Percentiles rank a stretch among this genome's conserved stretches.
Evolutionary conservation across 2,888 invertebrate genomes (phyloP).

Genomic region (Cephus sareptanus): DNA sequence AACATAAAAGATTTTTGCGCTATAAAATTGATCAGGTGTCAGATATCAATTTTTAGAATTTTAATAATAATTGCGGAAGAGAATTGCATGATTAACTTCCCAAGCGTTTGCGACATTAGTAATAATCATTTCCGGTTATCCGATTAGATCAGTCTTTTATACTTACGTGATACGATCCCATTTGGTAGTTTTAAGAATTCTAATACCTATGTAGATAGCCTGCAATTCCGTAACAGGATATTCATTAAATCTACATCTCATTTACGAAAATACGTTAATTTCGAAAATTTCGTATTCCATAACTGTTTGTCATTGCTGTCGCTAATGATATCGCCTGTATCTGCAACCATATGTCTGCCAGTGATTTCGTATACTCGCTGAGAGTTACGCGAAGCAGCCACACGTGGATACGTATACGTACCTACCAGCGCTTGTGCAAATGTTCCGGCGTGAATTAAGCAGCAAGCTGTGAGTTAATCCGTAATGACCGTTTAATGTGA

Average conservation of each 20-base stretch:
- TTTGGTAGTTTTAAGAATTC: not conserved
- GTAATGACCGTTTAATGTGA: slow-evolving; percentile 42
- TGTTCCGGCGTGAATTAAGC: not conserved
- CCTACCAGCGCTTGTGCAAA: not conserved
- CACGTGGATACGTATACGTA: not conserved
- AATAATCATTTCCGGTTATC: not conserved
- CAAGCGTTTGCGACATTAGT: not conserved
- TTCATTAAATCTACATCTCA: not conserved
- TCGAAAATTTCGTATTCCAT: not conserved
- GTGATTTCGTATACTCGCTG: not conserved
- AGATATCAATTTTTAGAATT: not conserved
- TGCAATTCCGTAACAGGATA: not conserved
- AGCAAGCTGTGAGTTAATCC: not conserved
- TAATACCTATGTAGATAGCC: not conserved
- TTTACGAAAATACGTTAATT: not conserved
- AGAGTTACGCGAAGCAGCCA: not conserved
- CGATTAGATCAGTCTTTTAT: not conserved
- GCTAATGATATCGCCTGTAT: not conserved
- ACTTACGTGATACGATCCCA: not conserved
- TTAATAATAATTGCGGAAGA: not conserved
- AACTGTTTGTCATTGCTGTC: not conserved
- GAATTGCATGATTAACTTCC: not conserved
- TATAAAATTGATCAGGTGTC: not conserved
- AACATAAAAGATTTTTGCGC: not conserved
- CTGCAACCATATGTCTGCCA: not conserved